Evolutionary conservation across 2,113 vertebrate genomes (phyloP), one percentile per base, ranked within the genome.

Genomic region (Poeciliopsis prolifica): DNA sequence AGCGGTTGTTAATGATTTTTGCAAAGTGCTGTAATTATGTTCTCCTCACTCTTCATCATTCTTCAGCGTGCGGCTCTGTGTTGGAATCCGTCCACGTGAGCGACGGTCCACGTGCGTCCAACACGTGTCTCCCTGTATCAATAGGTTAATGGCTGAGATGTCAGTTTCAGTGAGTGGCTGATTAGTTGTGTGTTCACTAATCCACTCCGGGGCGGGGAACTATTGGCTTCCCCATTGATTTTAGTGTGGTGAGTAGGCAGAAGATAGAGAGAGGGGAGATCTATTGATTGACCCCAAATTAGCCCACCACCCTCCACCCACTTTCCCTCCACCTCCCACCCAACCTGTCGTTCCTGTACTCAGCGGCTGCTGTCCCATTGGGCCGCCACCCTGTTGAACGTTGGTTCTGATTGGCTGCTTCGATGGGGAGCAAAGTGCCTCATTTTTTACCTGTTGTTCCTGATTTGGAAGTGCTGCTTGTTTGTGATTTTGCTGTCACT

Each of bases 201-300:
- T 94, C 93, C 93, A 93, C 93, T 90, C 87, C 75, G 83, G 91
- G 93, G 91, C 82, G 78, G 88, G 86, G 94, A 92, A 92, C 92
- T 94, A 94, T 95, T 94, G 94, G 93, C 94, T 95, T 90, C 79
- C 79, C 84, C 91, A 95, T 95, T 95, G 94, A 95, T 94, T 95
- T 94, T 93, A 92, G 90, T 83, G 87, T 91, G 81, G 90, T 85
- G 88, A 92, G 93, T 90, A 91, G 91, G 88, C 90, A 93, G 93
- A 94, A 92, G 91, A 93, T 92, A 91, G 91, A 93, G 93, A 89
- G 92, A 93, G 92, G 90, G 89, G 86, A 92, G 90, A 92, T 94
- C 87, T 95, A 95, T 95, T 94, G 94, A 95, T 94, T 95, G 94
- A 95, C 94, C 94, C 93, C 91, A 94, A 94, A 95, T 95, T 94